Base-by-base conservation (phyloP, 2,113 vertebrate species). In the Stegostoma tigrinum region DNA sequence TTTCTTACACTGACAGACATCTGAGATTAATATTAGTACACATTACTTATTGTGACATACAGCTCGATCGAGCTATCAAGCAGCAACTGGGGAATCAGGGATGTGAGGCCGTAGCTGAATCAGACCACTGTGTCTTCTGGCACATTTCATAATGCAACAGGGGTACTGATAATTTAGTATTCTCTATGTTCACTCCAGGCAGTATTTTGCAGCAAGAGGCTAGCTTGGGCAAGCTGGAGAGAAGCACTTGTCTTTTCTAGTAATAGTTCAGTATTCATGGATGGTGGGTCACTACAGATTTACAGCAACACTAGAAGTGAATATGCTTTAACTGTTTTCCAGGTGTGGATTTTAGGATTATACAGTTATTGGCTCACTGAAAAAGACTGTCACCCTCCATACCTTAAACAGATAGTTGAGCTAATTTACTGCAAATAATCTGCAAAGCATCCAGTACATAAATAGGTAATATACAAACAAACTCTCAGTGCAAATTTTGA, bases 11-110 rank as follows among this genome's bases (percentile, higher is more conserved):
- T 38, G 89, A 45, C 94, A 72, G 45, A 23, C 67, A 95, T 52
- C 45, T 95, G 72, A 45, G 67, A 52, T 95, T 72, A 72, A 95
- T 17, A 95, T 72, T 72, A 95, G 64, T 72, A 48, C 87, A 68
- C 14, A 72, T 48, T 72, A 10, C 67, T 52, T 42, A 10, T 67
- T 68, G 85, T 87, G 48, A 52, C 85, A 17, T 67, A 67, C 90
- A 67, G 93, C 67, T 72, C 8, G 48, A 72, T 30, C 52, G 67
- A 95, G 68, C 23, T 45, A 93, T 93, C 89, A 67, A 38, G 61
- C 34, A 66, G 30, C 38, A 61, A 66, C 34, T 93, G 61, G 66
- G 38, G 66, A 42, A 34, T n/a, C 34, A 90, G 64, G 34, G 89
- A 66, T 38, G 34, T 93, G 89, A 19, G 89, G 34, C n/a, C 61